Percentiles rank a stretch among this genome's conserved stretches.
phyloP scores from a whole-genome alignment of 2,797 vertebrate genomes.

The Okamejei kenojei region DNA sequence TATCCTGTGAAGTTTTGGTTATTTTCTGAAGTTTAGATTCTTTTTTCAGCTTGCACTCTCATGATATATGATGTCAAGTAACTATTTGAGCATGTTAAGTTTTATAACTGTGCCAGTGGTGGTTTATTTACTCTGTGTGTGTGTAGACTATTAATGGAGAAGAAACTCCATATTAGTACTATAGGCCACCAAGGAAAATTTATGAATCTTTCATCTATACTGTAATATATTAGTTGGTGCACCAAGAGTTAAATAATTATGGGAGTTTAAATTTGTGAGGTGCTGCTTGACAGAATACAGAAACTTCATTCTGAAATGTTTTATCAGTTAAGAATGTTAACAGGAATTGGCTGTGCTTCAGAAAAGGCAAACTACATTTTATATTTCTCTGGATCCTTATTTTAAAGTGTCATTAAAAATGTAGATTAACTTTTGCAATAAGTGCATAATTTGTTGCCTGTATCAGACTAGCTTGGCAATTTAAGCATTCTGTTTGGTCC shows the following conservation, averaged over 20 bases:
- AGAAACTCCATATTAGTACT: background rate
- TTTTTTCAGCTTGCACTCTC: background rate
- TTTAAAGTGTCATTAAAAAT: slow-evolving; percentile 13
- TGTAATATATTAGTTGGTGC: background rate
- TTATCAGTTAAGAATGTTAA: slow-evolving; percentile 46
- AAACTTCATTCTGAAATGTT: slow-evolving; percentile 41
- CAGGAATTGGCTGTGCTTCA: slow-evolving; percentile 44
- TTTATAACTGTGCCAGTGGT: background rate
- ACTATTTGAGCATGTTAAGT: background rate
- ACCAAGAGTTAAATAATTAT: slow-evolving; percentile 42
- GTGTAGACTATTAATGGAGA: background rate
- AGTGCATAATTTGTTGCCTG: background rate
- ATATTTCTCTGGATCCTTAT: slow-evolving; percentile 43
- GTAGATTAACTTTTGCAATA: background rate
- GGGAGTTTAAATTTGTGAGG: slow-evolving; percentile 45
- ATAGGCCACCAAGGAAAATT: background rate
- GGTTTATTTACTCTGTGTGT: background rate
- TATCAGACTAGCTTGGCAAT: background rate
- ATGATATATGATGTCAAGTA: background rate
- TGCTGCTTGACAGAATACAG: slow-evolving; percentile 45
- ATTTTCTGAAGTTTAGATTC: background rate
- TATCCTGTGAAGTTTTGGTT: background rate
- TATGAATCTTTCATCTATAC: background rate
- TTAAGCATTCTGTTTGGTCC: background rate
- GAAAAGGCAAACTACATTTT: slow-evolving; percentile 40